A percentile compares a stretch with the other conserved stretches of the same genome.
Evolutionary conservation across 2,888 invertebrate species (phyloP).

Genomic region (Creontiades dilutus): DNA sequence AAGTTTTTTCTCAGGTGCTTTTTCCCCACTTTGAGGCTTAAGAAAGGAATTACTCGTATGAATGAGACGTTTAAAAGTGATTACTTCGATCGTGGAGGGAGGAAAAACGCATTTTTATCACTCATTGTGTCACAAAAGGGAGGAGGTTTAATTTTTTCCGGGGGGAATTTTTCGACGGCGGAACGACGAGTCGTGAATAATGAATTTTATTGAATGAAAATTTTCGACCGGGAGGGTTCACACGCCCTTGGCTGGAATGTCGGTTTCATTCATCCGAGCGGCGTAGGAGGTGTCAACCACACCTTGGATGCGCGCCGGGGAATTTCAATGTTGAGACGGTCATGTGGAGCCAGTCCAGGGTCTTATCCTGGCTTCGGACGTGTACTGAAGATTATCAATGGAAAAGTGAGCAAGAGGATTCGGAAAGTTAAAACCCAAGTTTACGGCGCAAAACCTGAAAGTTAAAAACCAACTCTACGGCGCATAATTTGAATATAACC

Average conservation of each 20-base stretch:
- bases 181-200: conserved; percentile 28
- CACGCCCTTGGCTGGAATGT: conserved; percentile 43
- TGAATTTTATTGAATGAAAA: conserved; percentile 32
- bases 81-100: neutral
- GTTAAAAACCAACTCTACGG: no score
- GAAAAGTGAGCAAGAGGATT: no score
- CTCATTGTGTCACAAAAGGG: conserved; percentile 17
- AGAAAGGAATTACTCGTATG: conserved; percentile 20
- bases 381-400: no score
- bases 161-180: neutral
- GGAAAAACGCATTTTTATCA: conserved; percentile 21
- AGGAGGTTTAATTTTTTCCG: neutral
- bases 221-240: neutral
- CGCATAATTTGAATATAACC: no score
- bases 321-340: neutral
- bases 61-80: conserved; percentile 54
- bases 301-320: neutral
- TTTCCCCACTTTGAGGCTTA: conserved; percentile 10
- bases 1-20: neutral
- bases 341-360: neutral
- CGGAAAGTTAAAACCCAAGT: no score
- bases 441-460: no score
- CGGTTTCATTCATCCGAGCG: conserved; percentile 11
- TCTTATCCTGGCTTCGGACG: no score
- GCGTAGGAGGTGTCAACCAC: conserved; percentile 32